These are phyloP conservation scores for Zingel zingel DNA, from an alignment of 2,113 vertebrate genomes.

Conservation along the genomic window DNA sequence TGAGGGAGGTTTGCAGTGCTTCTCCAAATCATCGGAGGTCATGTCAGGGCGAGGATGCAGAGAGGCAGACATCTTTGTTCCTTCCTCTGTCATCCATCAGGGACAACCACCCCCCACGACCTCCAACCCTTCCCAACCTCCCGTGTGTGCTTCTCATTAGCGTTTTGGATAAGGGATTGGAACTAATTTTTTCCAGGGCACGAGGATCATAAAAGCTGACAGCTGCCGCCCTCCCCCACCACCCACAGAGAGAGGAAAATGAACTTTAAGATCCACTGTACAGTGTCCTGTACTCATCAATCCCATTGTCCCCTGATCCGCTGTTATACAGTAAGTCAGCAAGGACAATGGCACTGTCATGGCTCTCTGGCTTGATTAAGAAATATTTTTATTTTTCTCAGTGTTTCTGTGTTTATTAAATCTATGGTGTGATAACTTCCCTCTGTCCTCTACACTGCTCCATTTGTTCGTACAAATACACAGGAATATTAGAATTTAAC, in stretches of 20 bases:
- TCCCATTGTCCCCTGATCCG: slow-evolving; percentile 29
- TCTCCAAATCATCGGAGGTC: slow-evolving; percentile 60
- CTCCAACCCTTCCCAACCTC: slow-evolving; percentile 26
- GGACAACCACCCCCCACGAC: slow-evolving; percentile 16
- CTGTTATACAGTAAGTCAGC: neutral
- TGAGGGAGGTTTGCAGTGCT: slow-evolving; percentile 32
- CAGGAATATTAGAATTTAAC: neutral
- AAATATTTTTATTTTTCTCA: slow-evolving; percentile 7
- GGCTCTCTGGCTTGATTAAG: neutral
- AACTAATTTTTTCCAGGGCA: slow-evolving; percentile 69
- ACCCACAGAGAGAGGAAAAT: slow-evolving; percentile 52
- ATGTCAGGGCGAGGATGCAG: slow-evolving; percentile 32
- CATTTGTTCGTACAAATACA: neutral
- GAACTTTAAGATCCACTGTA: slow-evolving; percentile 49
- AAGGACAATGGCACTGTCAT: neutral
- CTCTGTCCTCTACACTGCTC: neutral
- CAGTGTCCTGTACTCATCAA: slow-evolving; percentile 50
- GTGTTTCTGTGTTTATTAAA: neutral
- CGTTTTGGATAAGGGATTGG: slow-evolving; percentile 57
- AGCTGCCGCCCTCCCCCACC: slow-evolving; percentile 59
- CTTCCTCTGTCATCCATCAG: slow-evolving; percentile 62
- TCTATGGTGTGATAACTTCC: neutral
- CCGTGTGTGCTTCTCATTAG: slow-evolving; percentile 73
- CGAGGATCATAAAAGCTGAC: slow-evolving; percentile 62
- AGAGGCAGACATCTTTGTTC: slow-evolving; percentile 46